Evolutionary conservation across 64 coral and sea anemone species (phyloP).

Genomic region (Porites lutea): DNA sequence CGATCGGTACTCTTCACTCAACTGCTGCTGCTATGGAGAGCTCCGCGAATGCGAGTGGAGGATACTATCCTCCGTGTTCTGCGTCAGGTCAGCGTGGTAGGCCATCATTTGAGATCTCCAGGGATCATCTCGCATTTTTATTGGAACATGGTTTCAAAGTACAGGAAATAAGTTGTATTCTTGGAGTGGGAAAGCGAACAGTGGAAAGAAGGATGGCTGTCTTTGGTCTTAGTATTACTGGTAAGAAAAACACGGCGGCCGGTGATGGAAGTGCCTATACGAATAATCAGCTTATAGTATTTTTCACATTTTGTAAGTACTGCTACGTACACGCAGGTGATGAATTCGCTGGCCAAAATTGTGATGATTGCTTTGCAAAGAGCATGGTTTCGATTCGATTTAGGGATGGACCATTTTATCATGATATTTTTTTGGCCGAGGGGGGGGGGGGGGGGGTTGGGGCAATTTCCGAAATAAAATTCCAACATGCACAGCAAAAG

Average conservation of each 20-base stretch:
- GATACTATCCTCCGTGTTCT: neutral
- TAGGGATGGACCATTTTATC: constrained; percentile 8
- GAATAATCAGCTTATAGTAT: neutral
- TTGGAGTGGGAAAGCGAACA: constrained; percentile 26
- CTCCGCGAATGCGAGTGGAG: neutral
- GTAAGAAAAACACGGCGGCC: constrained; percentile 19
- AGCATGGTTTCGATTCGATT: constrained; percentile 12
- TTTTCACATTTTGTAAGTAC: neutral
- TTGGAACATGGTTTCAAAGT: constrained; percentile 62
- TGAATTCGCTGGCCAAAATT: constrained; percentile 7
- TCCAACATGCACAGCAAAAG: constrained; percentile 12
- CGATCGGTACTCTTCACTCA: neutral
- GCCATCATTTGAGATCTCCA: constrained; percentile 66
- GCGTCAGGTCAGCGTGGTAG: constrained; percentile 51
- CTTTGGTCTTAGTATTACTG: constrained; percentile 52
- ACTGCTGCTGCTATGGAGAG: neutral
- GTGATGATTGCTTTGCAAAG: constrained; percentile 8
- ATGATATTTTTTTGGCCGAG: constrained; percentile 3
- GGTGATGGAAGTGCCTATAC: neutral
- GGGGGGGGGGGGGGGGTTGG: neutral
- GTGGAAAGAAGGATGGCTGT: constrained; percentile 41
- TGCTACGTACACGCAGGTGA: neutral
- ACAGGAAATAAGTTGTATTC: constrained; percentile 9
- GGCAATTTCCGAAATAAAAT: constrained; percentile 13
- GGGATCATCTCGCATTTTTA: constrained; percentile 61